A percentile compares a stretch with the other conserved stretches of the same genome.
Evolutionary conservation across 2,113 vertebrate species (phyloP).

Genomic region (Euleptes europaea): DNA sequence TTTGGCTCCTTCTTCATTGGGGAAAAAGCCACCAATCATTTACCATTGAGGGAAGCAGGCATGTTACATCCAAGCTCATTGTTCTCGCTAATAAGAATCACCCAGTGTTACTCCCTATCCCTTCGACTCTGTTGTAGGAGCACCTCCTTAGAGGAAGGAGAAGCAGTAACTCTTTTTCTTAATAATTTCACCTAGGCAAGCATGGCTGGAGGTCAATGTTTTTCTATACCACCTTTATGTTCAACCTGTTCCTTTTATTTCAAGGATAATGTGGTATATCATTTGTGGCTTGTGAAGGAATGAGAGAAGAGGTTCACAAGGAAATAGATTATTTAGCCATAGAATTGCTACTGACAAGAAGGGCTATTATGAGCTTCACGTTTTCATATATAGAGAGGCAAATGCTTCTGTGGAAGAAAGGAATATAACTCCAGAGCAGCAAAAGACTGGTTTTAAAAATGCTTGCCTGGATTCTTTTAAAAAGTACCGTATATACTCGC

Average conservation of each 20-base stretch:
- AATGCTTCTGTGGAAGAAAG: not conserved
- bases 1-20: conserved; percentile 16
- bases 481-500: too few species aligned
- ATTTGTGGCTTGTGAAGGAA: conserved; percentile 30
- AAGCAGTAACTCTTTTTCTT: not conserved
- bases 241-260: conserved; percentile 47
- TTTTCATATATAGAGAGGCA: not conserved
- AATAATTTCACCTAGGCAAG: not conserved
- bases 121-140: not conserved
- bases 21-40: conserved; percentile 15
- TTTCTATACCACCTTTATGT: conserved; percentile 1
- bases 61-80: not conserved
- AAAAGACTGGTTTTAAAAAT: not conserved
- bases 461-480: not conserved
- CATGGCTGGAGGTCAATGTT: not conserved
- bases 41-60: not conserved
- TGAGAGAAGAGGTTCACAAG: conserved; percentile 15
- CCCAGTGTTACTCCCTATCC: conserved; percentile 16
- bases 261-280: conserved; percentile 32
- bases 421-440: conserved; percentile 12
- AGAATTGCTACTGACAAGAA: conserved; percentile 23
- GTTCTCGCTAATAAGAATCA: not conserved
- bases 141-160: conserved; percentile 4
- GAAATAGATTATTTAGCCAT: conserved; percentile 26
- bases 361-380: not conserved